Evolutionary conservation across 2,113 vertebrate genomes (phyloP).

Genomic region (Lasiurus borealis): DNA sequence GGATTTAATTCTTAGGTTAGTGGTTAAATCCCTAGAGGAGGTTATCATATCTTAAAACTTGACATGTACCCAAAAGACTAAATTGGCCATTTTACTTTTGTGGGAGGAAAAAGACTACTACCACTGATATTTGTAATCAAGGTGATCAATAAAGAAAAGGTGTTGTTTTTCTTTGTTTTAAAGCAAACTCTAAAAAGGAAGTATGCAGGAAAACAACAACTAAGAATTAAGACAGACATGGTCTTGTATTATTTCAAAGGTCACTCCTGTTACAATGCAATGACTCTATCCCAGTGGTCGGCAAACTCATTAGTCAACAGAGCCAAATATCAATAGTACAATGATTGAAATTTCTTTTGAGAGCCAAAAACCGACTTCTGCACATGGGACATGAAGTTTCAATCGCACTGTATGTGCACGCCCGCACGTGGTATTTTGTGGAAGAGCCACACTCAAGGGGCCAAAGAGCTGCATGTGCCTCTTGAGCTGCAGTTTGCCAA

Average conservation of each 20-base stretch:
- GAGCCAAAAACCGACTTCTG: too few species aligned
- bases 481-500: too few species aligned
- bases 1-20: constrained; percentile 95
- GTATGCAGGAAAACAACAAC: neutral
- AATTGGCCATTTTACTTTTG: neutral
- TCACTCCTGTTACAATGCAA: neutral
- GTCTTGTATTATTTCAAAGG: neutral
- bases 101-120: neutral
- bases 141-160: neutral
- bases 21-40: constrained; percentile 54
- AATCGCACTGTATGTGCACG: too few species aligned
- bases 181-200: constrained; percentile 28
- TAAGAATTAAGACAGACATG: neutral
- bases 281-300: neutral
- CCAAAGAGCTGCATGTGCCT: too few species aligned
- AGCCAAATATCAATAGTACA: too few species aligned
- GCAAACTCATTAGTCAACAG: too few species aligned
- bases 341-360: too few species aligned
- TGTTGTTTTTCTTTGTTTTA: neutral
- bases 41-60: neutral
- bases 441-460: too few species aligned
- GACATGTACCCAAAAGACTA: neutral
- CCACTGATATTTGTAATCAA: neutral
- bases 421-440: too few species aligned
- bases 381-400: too few species aligned